Evolutionary conservation across 1,140 invertebrate species (phyloP), one percentile per base, ranked within the genome.

Genomic region (Drosophila insularis): DNA sequence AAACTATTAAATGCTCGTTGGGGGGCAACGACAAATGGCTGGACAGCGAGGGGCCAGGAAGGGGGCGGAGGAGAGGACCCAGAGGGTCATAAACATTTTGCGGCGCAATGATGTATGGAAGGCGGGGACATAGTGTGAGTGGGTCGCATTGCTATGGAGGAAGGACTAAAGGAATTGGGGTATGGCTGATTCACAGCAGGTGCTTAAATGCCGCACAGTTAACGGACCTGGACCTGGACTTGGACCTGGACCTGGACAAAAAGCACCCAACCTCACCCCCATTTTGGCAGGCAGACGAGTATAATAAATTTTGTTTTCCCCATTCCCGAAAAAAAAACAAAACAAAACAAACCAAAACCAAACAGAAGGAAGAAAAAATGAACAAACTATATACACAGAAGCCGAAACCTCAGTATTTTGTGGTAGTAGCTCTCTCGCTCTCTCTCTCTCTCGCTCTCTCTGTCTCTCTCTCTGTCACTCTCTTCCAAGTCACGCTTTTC

Each of bases 1-100:
- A 75, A 86, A 86, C 81, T 86, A 86, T 86, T 86, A 86, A 86
- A 86, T 72, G 81, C 74, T 81, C 81, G 71, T 81, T 74, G 71
- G 55, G 53, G 71, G 54, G 21, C 21, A 27, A 21, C 13, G 14
- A 6, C 11, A 27, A 31, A 14, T 31, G n/a, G 31, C 1, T 13
- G 62, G 21, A 13, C 43, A 37, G 14, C 32, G 40, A 21, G 70
- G 50, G 27, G 27, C 37, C 14, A 37, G 14, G 17, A 7, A 21
- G 14, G 21, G 32, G 13, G n/a, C 53, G 19, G 63, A 37, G 53
- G 35, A 50, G 39, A 56, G 21, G 55, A 65, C 50, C 63, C 62
- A 68, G 62, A 76, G 65, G 74, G 74, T 76, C 81, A 85, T 85
- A 85, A 82, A 87, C 82, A 86, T 86, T 87, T 82, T 87, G 82